Evolutionary conservation across 2,888 invertebrate species (phyloP).

Genomic region (Eubasilissa splendida): DNA sequence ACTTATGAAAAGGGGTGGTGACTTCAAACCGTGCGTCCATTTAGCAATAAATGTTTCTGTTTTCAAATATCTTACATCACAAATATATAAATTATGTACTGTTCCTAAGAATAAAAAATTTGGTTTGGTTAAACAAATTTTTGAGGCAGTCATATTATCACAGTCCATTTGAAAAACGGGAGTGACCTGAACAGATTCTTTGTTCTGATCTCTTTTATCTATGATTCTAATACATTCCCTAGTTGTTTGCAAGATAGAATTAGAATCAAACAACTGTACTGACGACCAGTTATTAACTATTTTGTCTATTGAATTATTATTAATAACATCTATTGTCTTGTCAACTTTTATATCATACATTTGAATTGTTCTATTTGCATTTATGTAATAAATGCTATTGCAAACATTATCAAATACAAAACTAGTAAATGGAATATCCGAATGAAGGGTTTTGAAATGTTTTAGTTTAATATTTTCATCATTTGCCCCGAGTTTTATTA

Average conservation of each 20-base stretch:
- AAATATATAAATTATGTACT: conserved; percentile 66
- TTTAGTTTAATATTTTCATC: conserved; percentile 62
- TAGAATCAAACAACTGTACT: conserved; percentile 65
- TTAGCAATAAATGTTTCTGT: conserved; percentile 65
- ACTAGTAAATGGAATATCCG: conserved; percentile 66
- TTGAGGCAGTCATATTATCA: conserved; percentile 64
- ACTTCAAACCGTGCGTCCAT: conserved; percentile 74
- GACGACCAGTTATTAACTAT: conserved; percentile 67
- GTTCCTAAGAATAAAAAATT: conserved; percentile 64
- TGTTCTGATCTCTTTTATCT: conserved; percentile 66
- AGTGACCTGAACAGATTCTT: conserved; percentile 62
- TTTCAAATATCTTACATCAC: conserved; percentile 64
- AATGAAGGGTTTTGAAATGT: conserved; percentile 64
- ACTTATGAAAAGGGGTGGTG: conserved; percentile 68
- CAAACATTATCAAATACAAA: conserved; percentile 67
- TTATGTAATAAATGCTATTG: conserved; percentile 63
- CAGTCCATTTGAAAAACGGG: conserved; percentile 63
- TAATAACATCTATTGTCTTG: conserved; percentile 1
- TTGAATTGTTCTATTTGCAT: conserved; percentile 65
- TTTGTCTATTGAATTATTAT: conserved; percentile 55
- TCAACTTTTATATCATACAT: conserved; percentile 58
- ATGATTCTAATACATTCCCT: conserved; percentile 64
- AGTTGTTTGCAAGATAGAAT: conserved; percentile 64
- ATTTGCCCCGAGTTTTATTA: conserved; percentile 63
- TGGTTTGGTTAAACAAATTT: conserved; percentile 63